phyloP scores from a whole-genome alignment of 2,113 vertebrate genomes.

The Hypomesus transpacificus region DNA sequence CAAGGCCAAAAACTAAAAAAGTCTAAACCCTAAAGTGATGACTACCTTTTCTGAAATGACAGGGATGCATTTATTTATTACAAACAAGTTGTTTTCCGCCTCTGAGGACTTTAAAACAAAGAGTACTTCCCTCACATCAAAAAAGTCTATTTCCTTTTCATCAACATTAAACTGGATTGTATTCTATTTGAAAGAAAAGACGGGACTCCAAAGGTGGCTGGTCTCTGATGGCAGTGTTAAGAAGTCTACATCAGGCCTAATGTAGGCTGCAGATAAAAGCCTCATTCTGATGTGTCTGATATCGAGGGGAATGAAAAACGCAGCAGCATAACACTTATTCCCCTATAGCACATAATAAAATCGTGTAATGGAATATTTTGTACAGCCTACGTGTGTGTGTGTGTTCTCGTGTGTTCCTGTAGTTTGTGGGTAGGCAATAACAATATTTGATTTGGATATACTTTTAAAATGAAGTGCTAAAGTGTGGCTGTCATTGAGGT shows the following conservation, averaged over 20 bases:
- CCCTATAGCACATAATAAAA: neutral
- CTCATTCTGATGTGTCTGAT: neutral
- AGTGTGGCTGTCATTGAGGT: slow-evolving; percentile 31
- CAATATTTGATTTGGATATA: slow-evolving; percentile 35
- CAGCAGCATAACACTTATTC: neutral
- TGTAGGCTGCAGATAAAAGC: slow-evolving; percentile 42
- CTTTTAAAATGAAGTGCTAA: slow-evolving; percentile 37
- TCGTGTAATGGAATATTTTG: neutral
- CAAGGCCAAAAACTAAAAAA: no score
- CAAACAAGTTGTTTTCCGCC: no score
- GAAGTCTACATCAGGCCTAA: slow-evolving; percentile 44
- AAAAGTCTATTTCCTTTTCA: slow-evolving; percentile 34
- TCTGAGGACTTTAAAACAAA: no score
- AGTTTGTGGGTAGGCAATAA: slow-evolving; percentile 10
- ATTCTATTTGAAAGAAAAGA: slow-evolving; percentile 39
- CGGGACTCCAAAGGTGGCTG: slow-evolving; percentile 8
- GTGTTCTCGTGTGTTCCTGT: neutral
- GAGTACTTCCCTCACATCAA: no score
- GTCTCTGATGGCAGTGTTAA: slow-evolving; percentile 36
- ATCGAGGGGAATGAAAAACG: neutral
- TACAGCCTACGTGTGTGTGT: neutral
- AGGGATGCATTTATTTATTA: no score
- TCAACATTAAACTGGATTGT: slow-evolving; percentile 30
- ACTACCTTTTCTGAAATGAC: no score
- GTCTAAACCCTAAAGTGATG: no score